Evolutionary conservation across 2,797 vertebrate genomes (phyloP), one percentile per base, ranked within the genome.

Genomic region (Knipowitschia caucasica): DNA sequence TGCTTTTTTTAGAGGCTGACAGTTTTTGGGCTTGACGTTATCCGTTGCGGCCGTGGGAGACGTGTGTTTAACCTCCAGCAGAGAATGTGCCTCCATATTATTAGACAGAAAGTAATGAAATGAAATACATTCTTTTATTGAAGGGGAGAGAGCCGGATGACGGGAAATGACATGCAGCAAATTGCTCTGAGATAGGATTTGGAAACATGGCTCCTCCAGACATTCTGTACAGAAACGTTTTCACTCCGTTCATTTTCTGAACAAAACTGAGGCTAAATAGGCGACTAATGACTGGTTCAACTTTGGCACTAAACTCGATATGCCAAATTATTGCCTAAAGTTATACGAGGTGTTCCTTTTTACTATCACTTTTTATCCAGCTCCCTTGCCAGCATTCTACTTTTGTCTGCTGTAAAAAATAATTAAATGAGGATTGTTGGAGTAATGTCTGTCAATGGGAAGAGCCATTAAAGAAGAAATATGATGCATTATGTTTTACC

Each of bases 1-100:
- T 62, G 30, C 35, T 71, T 78, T 39, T 47, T 47, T 47, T 30
- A 18, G 27, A 51, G 43, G 33, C 56, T 59, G 63, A 73, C 65
- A 62, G 46, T 59, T 33, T 34, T 6, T 30, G 2, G 33, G 58
- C 62, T 44, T 72, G 61, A 73, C 59, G 69, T 53, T 55, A 68
- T 50, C 51, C 56, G 35, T 45, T 17, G 23, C 23, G 50, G 60
- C 62, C 63, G 40, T 43, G 51, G 62, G 2, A 57, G 50, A 17
- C 2, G 11, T 14, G 39, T 55, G 39, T 29, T 29, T 36, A 69
- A 60, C 33, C 29, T 21, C 0, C 12, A 29, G 55, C n/a, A 46
- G 15, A 46, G 3, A 46, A 29, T 46, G 26, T 29, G 44, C 8
- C 11, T 18, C 44, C 27, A 46, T 46, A 46, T 46, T 30, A 46